A percentile compares a stretch with the other conserved stretches of the same genome.
Evolutionary conservation across 2,797 vertebrate genomes (phyloP).

Genomic region (Typhlichthys eigenmanni): DNA sequence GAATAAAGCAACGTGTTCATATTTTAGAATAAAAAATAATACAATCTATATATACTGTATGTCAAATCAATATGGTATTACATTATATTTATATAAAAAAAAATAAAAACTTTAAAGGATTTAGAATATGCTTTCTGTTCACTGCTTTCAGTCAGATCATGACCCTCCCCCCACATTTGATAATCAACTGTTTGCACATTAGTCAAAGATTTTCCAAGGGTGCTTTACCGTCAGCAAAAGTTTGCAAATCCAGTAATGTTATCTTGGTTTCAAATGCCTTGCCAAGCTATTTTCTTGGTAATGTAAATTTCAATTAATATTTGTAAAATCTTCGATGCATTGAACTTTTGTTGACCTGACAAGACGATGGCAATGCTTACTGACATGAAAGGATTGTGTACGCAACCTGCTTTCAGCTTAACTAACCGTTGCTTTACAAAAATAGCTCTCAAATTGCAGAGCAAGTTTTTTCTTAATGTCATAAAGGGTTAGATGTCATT

Average conservation of each 20-base stretch:
- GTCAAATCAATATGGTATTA: conserved; percentile 66
- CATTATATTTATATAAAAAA: conserved; percentile 44
- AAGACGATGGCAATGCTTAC: not conserved
- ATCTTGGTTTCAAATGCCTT: not conserved
- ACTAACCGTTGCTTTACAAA: too few species aligned
- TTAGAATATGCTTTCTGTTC: conserved; percentile 29
- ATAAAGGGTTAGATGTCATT: too few species aligned
- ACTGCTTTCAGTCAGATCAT: conserved; percentile 10
- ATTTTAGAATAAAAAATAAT: conserved; percentile 46
- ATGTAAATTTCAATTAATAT: not conserved
- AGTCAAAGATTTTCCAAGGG: too few species aligned
- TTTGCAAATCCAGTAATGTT: not conserved
- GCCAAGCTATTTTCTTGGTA: not conserved
- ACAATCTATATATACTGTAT: conserved; percentile 65
- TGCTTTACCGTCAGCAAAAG: not conserved
- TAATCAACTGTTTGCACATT: too few species aligned
- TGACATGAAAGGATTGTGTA: conserved; percentile 25
- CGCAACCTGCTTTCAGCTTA: too few species aligned
- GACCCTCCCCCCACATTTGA: too few species aligned
- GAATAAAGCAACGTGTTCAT: conserved; percentile 50
- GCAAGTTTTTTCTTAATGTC: too few species aligned
- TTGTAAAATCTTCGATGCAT: not conserved
- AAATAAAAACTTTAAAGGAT: not conserved
- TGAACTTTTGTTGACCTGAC: not conserved
- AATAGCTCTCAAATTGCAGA: too few species aligned